Evolutionary conservation across 2,113 vertebrate genomes (phyloP).

Genomic region (Hippocampus guttulatus): DNA sequence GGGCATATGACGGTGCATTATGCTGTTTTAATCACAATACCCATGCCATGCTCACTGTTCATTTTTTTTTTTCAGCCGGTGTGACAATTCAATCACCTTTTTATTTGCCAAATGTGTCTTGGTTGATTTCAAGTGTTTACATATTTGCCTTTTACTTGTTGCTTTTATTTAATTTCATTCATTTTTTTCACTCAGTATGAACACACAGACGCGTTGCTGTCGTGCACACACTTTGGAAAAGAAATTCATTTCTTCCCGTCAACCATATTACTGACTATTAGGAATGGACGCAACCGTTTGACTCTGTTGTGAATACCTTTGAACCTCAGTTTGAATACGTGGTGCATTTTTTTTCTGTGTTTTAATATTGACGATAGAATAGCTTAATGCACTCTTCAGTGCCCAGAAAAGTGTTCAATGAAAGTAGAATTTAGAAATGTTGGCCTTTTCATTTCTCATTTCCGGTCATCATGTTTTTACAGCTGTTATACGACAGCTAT

Average conservation of each 20-base stretch:
- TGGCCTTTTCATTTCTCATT: constrained; percentile 45
- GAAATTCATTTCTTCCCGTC: constrained; percentile 26
- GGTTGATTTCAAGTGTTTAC: constrained; percentile 52
- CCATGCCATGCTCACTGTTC: constrained; percentile 19
- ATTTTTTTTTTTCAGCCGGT: constrained; percentile 36
- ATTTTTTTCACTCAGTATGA: constrained; percentile 36
- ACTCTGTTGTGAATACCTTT: not conserved
- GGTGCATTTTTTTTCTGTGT: constrained; percentile 6
- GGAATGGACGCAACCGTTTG: not conserved
- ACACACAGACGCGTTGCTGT: constrained; percentile 18
- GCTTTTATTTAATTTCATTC: constrained; percentile 36
- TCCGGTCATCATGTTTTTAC: not conserved
- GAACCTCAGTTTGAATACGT: not conserved
- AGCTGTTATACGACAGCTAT: not conserved
- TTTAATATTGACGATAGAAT: constrained; percentile 10
- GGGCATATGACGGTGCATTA: constrained; percentile 20
- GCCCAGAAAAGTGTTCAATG: constrained; percentile 35
- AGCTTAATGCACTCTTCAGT: constrained; percentile 27
- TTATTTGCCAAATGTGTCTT: constrained; percentile 57
- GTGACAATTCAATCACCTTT: constrained; percentile 48
- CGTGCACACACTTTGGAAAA: constrained; percentile 18
- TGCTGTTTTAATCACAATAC: constrained; percentile 27
- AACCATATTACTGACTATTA: constrained; percentile 22
- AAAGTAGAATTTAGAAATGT: constrained; percentile 31
- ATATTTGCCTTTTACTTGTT: constrained; percentile 48